Percentiles rank a stretch among this genome's conserved stretches.
Evolutionary conservation across 2,797 vertebrate genomes (phyloP).

Genomic region (Cryptoprocta ferox): DNA sequence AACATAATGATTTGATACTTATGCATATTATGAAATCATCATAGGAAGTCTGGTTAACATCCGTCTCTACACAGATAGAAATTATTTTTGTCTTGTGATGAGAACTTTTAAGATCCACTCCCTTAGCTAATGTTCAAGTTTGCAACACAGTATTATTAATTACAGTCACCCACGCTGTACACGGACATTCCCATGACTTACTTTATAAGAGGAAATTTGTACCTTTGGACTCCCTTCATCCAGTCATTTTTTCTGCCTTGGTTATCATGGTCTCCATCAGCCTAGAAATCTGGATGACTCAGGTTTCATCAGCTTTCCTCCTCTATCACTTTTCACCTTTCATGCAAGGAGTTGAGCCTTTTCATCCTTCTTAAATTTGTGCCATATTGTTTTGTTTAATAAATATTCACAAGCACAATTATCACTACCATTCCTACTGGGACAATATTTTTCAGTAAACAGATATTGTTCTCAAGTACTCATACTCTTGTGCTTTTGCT

Average conservation of each 20-base stretch:
- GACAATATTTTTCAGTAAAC: not conserved
- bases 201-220: not conserved
- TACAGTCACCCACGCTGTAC: not conserved
- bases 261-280: not conserved
- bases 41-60: not conserved
- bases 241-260: not conserved
- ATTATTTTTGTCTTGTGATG: not conserved
- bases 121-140: not conserved
- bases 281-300: not conserved
- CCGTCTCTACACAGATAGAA: not conserved
- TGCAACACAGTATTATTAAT: not conserved
- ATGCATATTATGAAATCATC: not conserved
- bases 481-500: not conserved
- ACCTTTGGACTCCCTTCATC: not conserved
- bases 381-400: not conserved
- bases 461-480: not conserved
- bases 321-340: not conserved
- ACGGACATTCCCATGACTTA: not conserved
- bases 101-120: not conserved
- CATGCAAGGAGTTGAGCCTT: not conserved
- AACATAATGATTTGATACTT: not conserved
- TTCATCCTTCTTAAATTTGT: not conserved
- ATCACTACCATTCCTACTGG: not conserved
- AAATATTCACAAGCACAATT: not conserved
- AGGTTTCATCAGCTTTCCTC: not conserved